Percentiles rank a stretch among this genome's conserved stretches.
These are phyloP conservation scores for Brachionus koreanus DNA, from an alignment of 1,140 invertebrate species.

Conservation along the genomic window DNA sequence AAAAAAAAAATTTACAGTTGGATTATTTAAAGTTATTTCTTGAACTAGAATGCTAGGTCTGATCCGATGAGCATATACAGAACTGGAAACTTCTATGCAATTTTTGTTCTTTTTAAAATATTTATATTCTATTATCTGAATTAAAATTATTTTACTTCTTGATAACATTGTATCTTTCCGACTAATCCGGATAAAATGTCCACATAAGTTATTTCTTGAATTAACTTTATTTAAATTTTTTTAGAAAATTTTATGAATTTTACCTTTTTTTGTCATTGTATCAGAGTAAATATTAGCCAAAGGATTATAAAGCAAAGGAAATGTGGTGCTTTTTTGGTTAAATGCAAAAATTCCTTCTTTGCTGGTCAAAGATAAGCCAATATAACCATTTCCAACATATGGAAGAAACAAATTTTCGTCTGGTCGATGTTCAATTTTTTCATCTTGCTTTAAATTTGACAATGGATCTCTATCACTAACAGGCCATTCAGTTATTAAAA, in stretches of 20 bases:
- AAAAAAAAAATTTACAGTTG: conserved; percentile 57
- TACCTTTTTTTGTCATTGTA: conserved; percentile 63
- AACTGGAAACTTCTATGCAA: conserved; percentile 67
- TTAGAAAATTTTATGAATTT: conserved; percentile 47
- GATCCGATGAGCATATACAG: conserved; percentile 73
- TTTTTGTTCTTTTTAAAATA: conserved; percentile 61
- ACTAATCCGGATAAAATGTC: conserved; percentile 67
- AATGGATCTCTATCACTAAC: neutral
- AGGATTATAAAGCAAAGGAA: conserved; percentile 71
- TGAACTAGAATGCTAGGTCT: conserved; percentile 74
- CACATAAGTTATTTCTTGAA: conserved; percentile 49
- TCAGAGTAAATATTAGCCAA: conserved; percentile 64
- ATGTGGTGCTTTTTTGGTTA: conserved; percentile 67
- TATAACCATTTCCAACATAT: conserved; percentile 65
- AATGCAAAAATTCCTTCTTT: conserved; percentile 64
- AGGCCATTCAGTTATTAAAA: conserved; percentile 10
- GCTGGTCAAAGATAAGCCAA: conserved; percentile 66
- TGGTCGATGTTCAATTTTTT: neutral
- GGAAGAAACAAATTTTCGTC: conserved; percentile 25
- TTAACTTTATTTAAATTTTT: conserved; percentile 18
- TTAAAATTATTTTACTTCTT: conserved; percentile 1
- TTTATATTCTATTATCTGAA: neutral
- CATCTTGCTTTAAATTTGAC: neutral
- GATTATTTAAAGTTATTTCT: conserved; percentile 73
- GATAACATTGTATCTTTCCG: conserved; percentile 62